Evolutionary conservation across 2,888 invertebrate species (phyloP), one percentile per base, ranked within the genome.

Genomic region (Nyleta sp.): DNA sequence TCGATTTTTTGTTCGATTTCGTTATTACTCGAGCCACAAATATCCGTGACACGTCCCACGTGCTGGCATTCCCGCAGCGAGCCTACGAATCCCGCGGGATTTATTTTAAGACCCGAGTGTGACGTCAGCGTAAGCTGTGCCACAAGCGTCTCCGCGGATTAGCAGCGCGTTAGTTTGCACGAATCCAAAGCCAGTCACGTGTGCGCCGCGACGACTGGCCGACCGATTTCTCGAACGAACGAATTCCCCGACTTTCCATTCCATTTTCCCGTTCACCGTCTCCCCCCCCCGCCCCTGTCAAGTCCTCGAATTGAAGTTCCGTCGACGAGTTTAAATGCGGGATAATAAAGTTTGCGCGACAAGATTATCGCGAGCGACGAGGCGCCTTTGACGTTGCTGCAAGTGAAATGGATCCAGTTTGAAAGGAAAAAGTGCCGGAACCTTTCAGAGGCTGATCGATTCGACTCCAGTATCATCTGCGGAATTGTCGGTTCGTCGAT

Each of bases 61-160:
- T 88, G 87, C 80, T 81, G 73, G 83, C 84, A 87, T 87, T 87
- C 87, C 83, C 83, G 80, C 81, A 80, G 82, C 80, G 86, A 81
- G 81, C 83, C 84, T 84, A 83, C 84, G 83, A 85, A 84, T 87
- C 84, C 83, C 86, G 83, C 84, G 83, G 84, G 85, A 87, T 88
- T 87, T 90, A 90, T 90, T 90, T 90, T 89, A 67, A 84, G 88
- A 88, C 78, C 84, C 48, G 71, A 78, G 79, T 80, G 80, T 87
- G 89, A 89, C 88, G 88, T 87, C 87, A 87, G 52, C 80, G 82
- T 75, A 77, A 65, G 81, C 73, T 53, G 78, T 33, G 73, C 65
- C 22, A 44, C 77, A 20, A 60, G 38, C 68, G 15, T 64, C 62
- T 65, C 44, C 72, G 20, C 68, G 28, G 38, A 44, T 74, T 70